These are phyloP conservation scores for Rhodeus uyekii DNA, from an alignment of 2,797 vertebrate species.

Conservation along the genomic window DNA sequence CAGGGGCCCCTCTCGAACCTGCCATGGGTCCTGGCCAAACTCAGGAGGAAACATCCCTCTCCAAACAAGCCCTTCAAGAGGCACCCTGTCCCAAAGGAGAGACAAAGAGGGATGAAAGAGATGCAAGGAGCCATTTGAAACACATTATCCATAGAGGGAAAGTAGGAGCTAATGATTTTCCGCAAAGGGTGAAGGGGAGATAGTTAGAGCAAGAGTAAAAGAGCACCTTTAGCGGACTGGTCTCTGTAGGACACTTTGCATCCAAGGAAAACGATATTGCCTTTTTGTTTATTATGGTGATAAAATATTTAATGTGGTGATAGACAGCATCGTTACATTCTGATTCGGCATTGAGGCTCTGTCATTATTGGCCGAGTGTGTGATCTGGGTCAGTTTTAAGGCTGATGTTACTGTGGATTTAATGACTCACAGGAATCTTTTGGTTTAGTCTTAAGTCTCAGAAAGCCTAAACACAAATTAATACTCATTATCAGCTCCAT, in stretches of 20 bases:
- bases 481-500: constrained; percentile 9
- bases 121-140: constrained; percentile 45
- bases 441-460: constrained; percentile 54
- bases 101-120: constrained; percentile 40
- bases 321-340: neutral
- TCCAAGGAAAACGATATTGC: constrained; percentile 7
- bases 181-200: constrained; percentile 3
- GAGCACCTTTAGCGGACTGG: constrained; percentile 33
- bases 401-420: constrained; percentile 24
- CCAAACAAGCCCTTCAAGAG: constrained; percentile 61
- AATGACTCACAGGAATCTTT: constrained; percentile 53
- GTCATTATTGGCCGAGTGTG: constrained; percentile 13
- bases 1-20: constrained; percentile 57
- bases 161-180: constrained; percentile 41
- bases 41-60: constrained; percentile 44
- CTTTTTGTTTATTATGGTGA: constrained; percentile 38
- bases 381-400: constrained; percentile 16
- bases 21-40: constrained; percentile 56
- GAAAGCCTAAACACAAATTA: constrained; percentile 3
- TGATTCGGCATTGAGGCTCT: neutral
- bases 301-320: constrained; percentile 15
- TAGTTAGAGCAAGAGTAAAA: constrained; percentile 2
- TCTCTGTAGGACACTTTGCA: constrained; percentile 27
- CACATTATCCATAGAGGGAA: constrained; percentile 49
- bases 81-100: constrained; percentile 35